Conservation (phyloP, 2,888 invertebrate species). For the Ochropleura leucogaster region DNA sequence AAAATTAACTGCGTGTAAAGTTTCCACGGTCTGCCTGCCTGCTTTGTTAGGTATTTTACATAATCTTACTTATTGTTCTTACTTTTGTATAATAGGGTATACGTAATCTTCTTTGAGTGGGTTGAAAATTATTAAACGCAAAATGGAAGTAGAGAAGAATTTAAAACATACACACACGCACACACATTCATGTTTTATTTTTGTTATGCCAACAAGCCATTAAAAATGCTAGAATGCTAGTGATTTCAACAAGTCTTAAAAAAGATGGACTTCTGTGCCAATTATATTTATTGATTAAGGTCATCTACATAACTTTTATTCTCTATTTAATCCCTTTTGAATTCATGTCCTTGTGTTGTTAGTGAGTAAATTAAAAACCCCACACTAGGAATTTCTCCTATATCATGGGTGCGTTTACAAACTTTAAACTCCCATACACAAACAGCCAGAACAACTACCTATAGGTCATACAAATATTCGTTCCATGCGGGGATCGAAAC, state of each 20-base stretch:
- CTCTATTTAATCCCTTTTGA: background rate
- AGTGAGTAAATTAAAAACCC: background rate
- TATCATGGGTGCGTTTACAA: no score
- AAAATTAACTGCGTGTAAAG: constrained; percentile 50
- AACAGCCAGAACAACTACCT: no score
- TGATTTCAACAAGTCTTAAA: background rate
- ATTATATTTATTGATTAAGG: no score
- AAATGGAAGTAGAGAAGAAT: background rate
- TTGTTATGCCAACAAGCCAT: background rate
- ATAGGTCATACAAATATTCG: no score
- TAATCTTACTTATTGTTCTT: constrained; percentile 32
- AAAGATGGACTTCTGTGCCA: background rate
- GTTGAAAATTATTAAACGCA: background rate
- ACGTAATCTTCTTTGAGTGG: constrained; percentile 3
- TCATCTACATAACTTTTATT: background rate
- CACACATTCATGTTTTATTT: background rate
- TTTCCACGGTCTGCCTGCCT: constrained; percentile 30
- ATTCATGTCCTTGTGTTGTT: background rate
- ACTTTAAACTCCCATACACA: no score
- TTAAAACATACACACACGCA: background rate
- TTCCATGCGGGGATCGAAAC: no score
- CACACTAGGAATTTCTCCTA: no score
- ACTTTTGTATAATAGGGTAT: constrained; percentile 17
- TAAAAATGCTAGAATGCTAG: background rate
- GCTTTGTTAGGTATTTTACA: constrained; percentile 32